phyloP scores from a whole-genome alignment of 2,113 vertebrate species.

The Triplophysa rosa region DNA sequence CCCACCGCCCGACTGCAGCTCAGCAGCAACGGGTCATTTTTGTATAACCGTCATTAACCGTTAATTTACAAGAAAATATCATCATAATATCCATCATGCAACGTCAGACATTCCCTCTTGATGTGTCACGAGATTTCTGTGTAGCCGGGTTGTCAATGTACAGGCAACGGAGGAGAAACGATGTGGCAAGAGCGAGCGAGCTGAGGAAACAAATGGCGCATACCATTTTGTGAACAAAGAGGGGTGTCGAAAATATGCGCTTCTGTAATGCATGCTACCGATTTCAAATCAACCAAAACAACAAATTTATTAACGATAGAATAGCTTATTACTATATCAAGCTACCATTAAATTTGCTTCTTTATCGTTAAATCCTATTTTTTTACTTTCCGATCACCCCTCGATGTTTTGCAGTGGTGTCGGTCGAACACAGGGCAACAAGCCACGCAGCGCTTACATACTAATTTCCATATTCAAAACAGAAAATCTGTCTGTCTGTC shows the following conservation, averaged over 20 bases:
- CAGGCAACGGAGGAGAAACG: conserved; percentile 23
- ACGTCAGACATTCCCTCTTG: not conserved
- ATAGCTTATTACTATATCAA: not conserved
- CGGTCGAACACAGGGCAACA: not conserved
- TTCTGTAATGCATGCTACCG: not conserved
- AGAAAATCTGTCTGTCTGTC: not conserved
- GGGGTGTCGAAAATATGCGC: not conserved
- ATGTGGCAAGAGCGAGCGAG: conserved; percentile 54
- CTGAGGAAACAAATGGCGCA: conserved; percentile 26
- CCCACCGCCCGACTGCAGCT: not conserved
- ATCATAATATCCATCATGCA: not conserved
- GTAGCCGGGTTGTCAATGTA: not conserved
- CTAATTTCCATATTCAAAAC: conserved; percentile 1
- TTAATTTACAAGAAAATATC: not conserved
- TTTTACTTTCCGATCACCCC: not conserved
- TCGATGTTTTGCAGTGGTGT: not conserved
- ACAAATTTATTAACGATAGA: not conserved
- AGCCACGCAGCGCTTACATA: conserved; percentile 16
- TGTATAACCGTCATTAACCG: not conserved
- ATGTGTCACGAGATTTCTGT: no score
- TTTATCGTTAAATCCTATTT: not conserved
- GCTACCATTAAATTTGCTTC: not conserved
- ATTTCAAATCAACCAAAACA: not conserved
- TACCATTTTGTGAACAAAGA: conserved; percentile 31
- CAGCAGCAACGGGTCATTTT: not conserved